Evolutionary conservation across 2,113 vertebrate genomes (phyloP).

Genomic region (Bos javanicus): DNA sequence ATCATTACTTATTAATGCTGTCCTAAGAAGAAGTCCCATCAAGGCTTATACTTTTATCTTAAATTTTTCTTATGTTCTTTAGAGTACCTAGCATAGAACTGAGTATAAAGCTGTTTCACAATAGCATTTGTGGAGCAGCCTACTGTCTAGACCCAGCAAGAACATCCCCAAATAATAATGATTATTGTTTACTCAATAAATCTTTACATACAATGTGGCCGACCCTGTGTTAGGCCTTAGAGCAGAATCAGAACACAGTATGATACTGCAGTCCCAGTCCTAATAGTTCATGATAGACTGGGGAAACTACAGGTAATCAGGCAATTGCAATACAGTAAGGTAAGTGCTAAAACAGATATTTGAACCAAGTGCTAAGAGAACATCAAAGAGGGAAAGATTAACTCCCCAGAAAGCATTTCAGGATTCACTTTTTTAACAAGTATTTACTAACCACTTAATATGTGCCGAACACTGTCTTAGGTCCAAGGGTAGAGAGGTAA

Average conservation of each 20-base stretch:
- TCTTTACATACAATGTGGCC: not conserved
- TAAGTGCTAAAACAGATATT: not conserved
- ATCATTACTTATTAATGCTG: not conserved
- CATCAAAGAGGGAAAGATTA: not conserved
- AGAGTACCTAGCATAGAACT: not conserved
- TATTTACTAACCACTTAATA: conserved; percentile 11
- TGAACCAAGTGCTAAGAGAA: not conserved
- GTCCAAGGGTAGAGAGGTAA: not conserved
- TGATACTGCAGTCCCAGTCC: not conserved
- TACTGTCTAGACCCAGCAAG: not conserved
- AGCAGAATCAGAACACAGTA: not conserved
- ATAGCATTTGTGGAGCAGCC: not conserved
- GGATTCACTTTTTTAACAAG: conserved; percentile 19
- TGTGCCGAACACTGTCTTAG: not conserved
- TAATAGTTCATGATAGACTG: not conserved
- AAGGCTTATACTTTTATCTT: not conserved
- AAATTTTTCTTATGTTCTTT: not conserved
- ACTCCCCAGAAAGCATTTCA: not conserved
- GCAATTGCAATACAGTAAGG: not conserved
- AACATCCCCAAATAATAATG: not conserved
- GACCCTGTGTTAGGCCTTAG: not conserved
- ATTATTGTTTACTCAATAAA: not conserved
- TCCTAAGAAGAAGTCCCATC: not conserved
- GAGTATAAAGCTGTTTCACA: not conserved
- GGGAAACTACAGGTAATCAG: not conserved